These are phyloP conservation scores for Hoplias malabaricus DNA, from an alignment of 2,113 vertebrate species.

Conservation along the genomic window DNA sequence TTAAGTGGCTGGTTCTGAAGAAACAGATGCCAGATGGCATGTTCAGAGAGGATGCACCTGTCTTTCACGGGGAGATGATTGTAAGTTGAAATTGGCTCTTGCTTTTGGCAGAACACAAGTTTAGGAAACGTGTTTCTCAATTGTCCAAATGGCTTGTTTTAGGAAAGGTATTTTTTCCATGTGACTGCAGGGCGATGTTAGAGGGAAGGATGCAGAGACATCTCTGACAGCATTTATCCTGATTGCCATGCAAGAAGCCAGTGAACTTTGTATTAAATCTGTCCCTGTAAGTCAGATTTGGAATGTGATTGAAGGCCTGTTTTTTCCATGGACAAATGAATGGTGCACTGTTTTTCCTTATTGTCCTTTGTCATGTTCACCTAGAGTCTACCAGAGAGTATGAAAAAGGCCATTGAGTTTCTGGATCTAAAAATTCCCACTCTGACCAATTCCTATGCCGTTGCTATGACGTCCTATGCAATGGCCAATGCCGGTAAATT, in stretches of 20 bases:
- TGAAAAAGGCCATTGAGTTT: slow-evolving; percentile 70
- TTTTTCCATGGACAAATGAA: background rate
- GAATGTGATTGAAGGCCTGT: background rate
- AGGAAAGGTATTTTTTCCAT: background rate
- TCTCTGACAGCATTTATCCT: slow-evolving; percentile 86
- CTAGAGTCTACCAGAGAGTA: slow-evolving; percentile 72
- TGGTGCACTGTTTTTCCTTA: background rate
- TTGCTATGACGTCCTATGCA: slow-evolving; percentile 82
- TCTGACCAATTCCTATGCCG: slow-evolving; percentile 79
- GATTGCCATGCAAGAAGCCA: slow-evolving; percentile 78
- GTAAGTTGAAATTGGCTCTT: slow-evolving; percentile 62
- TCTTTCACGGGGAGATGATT: slow-evolving; percentile 72
- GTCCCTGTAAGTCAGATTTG: slow-evolving; percentile 73
- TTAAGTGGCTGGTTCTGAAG: slow-evolving; percentile 84
- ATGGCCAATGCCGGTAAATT: slow-evolving; percentile 69
- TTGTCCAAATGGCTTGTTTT: background rate
- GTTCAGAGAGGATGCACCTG: slow-evolving; percentile 74
- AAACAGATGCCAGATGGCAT: slow-evolving; percentile 78
- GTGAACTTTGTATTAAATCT: slow-evolving; percentile 60
- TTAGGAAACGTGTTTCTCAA: background rate
- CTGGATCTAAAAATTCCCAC: slow-evolving; percentile 65
- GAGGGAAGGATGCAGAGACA: slow-evolving; percentile 61
- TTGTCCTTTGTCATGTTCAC: background rate
- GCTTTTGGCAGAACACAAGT: background rate
- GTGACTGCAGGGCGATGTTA: slow-evolving; percentile 73